These are phyloP conservation scores for Cottus gobio DNA, from an alignment of 2,113 vertebrate genomes.

Conservation along the genomic window DNA sequence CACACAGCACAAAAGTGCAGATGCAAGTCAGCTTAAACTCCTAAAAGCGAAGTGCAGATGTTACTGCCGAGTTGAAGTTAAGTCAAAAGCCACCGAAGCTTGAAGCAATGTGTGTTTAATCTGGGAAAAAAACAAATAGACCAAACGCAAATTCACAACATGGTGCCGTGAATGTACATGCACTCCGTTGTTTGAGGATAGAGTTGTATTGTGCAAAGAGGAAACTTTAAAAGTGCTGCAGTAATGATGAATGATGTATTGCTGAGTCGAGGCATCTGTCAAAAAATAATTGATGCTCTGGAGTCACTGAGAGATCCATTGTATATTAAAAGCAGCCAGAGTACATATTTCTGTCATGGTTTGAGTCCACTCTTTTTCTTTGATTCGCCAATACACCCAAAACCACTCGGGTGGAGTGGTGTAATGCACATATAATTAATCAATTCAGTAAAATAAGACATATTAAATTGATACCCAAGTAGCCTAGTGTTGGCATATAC, in stretches of 20 bases:
- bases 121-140: conserved; percentile 9
- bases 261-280: conserved; percentile 57
- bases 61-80: conserved; percentile 24
- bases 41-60: conserved; percentile 31
- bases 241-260: conserved; percentile 64
- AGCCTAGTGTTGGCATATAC: not conserved
- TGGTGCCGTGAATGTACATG: conserved; percentile 10
- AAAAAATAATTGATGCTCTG: conserved; percentile 58
- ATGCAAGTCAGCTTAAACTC: conserved; percentile 28
- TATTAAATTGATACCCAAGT: not conserved
- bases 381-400: conserved; percentile 11
- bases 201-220: conserved; percentile 13
- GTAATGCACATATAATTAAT: not conserved
- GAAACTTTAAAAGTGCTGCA: conserved; percentile 53
- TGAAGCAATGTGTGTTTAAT: conserved; percentile 31
- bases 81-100: conserved; percentile 37
- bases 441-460: not conserved
- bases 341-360: conserved; percentile 32
- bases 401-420: not conserved
- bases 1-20: conserved; percentile 21
- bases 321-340: conserved; percentile 40
- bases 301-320: conserved; percentile 37
- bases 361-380: conserved; percentile 13
- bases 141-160: conserved; percentile 11
- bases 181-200: not conserved